Percentiles rank a stretch among this genome's conserved stretches.
Conservation (phyloP, 92 coral and sea anemone species). For the Parazoanthus darwini region DNA sequence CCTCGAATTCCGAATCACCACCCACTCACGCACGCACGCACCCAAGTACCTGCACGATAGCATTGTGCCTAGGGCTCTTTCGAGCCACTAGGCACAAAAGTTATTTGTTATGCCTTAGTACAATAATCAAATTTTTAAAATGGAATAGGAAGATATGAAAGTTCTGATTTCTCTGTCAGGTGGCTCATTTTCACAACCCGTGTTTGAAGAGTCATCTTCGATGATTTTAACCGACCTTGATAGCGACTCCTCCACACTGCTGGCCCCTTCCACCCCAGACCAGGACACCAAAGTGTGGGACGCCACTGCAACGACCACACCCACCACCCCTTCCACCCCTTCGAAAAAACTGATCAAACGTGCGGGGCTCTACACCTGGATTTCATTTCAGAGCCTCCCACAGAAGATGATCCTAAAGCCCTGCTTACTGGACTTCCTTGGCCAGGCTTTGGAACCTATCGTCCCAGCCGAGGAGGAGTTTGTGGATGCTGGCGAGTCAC, state of each 20-base stretch:
- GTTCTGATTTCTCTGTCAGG: slow-evolving; percentile 10
- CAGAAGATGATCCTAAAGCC: slow-evolving; percentile 98
- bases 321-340: slow-evolving; percentile 30
- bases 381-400: slow-evolving; percentile 89
- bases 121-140: too few species aligned
- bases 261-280: slow-evolving; percentile 43
- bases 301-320: slow-evolving; percentile 5
- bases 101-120: too few species aligned
- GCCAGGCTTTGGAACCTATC: slow-evolving; percentile 90
- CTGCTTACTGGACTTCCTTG: slow-evolving; percentile 87
- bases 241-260: slow-evolving; percentile 40
- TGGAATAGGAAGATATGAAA: not conserved
- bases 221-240: slow-evolving; percentile 14
- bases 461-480: slow-evolving; percentile 70
- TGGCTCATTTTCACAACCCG: not conserved
- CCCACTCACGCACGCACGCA: too few species aligned
- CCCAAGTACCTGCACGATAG: too few species aligned
- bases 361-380: slow-evolving; percentile 89
- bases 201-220: slow-evolving; percentile 36
- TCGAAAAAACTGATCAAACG: slow-evolving; percentile 72
- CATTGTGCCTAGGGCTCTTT: too few species aligned
- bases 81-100: too few species aligned
- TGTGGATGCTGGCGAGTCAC: slow-evolving; percentile 62
- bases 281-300: slow-evolving; percentile 33
- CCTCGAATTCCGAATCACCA: too few species aligned